Evolutionary conservation across 2,797 vertebrate species (phyloP), one percentile per base, ranked within the genome.

Genomic region (Gadopsis bispinosus): DNA sequence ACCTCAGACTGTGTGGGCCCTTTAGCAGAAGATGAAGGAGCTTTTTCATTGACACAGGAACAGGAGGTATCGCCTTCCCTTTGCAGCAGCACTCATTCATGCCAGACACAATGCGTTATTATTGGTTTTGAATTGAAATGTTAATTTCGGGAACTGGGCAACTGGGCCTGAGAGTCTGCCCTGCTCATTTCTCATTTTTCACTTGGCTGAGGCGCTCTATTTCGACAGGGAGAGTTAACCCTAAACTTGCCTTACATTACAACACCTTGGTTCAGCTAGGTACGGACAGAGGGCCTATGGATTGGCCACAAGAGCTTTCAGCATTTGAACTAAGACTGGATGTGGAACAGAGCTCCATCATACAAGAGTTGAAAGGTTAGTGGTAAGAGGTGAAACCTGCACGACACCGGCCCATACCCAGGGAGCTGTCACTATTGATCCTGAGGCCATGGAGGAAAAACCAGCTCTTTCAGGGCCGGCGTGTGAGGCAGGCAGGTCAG

Each of bases 111-210:
- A 98, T 97, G 97, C 96, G 94, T 98, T 97, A 96, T 97, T 98
- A 97, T 97, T 96, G 95, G 95, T 96, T 97, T 96, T 97, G 97
- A 97, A 98, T 97, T 97, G 96, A 98, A 97, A 99, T 98, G 97
- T 97, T 97, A 98, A 99, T 98, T 98, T 96, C 94, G 94, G 94
- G 96, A 96, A 96, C 96, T 80, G 90, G 88, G 91, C 90, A 92
- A 96, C 95, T 94, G 94, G 94, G 87, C 91, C 95, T 89, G 80
- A 90, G 95, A 92, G 95, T 73, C 96, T 81, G 77, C 90, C 94
- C 95, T 92, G 95, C 92, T 95, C 95, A 96, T 96, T 95, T 96
- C 96, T 97, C 95, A 95, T 96, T 97, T 98, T 96, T 95, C 95
- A 92, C 93, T 94, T 91, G 88, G 92, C 92, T 68, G 87, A 91